These are phyloP conservation scores for Epizoanthus stellaris DNA, from an alignment of 92 coral and sea anemone species.

Conservation along the genomic window DNA sequence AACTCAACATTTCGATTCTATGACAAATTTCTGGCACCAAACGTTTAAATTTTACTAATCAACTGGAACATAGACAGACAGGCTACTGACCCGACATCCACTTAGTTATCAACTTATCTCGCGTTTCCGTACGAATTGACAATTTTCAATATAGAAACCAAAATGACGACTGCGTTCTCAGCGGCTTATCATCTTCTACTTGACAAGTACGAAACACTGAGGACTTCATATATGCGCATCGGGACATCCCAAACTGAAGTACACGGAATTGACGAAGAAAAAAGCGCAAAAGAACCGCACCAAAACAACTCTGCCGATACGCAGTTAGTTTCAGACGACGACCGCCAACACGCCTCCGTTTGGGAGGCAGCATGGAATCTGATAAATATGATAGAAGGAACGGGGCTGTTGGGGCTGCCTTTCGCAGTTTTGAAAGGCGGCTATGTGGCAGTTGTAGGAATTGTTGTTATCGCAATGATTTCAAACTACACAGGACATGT, in stretches of 20 bases:
- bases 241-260: neutral
- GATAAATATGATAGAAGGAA: conserved; percentile 64
- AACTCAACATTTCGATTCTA: no score
- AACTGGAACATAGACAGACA: no score
- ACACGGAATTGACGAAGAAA: neutral
- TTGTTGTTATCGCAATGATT: conserved; percentile 50
- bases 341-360: conserved; percentile 12
- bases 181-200: neutral
- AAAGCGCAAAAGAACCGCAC: neutral
- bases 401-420: conserved; percentile 62
- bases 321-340: neutral
- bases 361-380: conserved; percentile 68
- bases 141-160: no score
- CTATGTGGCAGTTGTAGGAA: conserved; percentile 50
- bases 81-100: no score
- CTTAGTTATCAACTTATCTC: no score
- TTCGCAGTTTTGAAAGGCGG: conserved; percentile 67
- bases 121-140: no score
- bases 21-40: no score
- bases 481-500: conserved; percentile 72
- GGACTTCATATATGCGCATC: neutral
- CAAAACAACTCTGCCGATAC: neutral
- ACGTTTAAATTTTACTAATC: no score
- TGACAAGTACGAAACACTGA: neutral
- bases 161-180: neutral